Evolutionary conservation across 2,888 invertebrate species (phyloP).

Genomic region (Aleiodes alternator): DNA sequence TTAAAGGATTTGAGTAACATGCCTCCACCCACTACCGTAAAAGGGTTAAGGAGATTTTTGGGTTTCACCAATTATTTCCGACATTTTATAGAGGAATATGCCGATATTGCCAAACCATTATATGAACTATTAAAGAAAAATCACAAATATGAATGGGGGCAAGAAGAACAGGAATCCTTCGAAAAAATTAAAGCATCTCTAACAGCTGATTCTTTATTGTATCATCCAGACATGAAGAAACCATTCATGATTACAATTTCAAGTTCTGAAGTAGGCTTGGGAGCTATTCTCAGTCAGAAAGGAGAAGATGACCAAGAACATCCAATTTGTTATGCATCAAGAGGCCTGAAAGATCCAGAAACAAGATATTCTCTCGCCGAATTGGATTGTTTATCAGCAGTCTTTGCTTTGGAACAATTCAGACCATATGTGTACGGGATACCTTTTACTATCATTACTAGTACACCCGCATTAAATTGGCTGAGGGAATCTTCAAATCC

Average conservation of each 20-base stretch:
- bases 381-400: conserved; percentile 23
- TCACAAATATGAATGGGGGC: conserved; percentile 49
- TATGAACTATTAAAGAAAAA: conserved; percentile 56
- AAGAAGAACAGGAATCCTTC: no score
- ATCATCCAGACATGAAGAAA: no score
- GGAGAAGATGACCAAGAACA: not conserved
- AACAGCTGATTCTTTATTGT: conserved; percentile 44
- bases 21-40: not conserved
- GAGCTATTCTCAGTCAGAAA: no score
- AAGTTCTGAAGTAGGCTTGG: no score
- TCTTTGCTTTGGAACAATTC: conserved; percentile 23
- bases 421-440: conserved; percentile 12
- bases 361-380: not conserved
- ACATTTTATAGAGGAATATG: conserved; percentile 57
- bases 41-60: not conserved
- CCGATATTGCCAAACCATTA: conserved; percentile 56
- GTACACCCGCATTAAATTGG: no score
- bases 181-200: conserved; percentile 24
- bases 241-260: no score
- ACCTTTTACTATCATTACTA: no score
- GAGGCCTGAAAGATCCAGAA: not conserved
- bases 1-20: not conserved
- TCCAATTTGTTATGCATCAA: conserved; percentile 24
- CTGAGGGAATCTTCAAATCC: no score
- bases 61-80: not conserved